Evolutionary conservation across 2,113 vertebrate species (phyloP), one percentile per base, ranked within the genome.

Genomic region (Cromileptes altivelis): DNA sequence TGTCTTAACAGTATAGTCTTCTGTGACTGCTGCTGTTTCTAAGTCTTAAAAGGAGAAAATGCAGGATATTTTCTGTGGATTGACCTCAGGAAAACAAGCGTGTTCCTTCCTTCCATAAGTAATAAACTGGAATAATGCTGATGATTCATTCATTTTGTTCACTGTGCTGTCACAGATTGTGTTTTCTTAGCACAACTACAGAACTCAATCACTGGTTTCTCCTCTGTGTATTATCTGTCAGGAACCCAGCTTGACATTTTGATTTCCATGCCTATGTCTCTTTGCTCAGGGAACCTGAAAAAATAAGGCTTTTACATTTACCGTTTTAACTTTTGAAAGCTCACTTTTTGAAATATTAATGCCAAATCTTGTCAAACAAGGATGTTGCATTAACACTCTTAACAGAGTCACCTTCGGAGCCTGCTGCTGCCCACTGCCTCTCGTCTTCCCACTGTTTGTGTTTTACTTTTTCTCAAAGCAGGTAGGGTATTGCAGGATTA

Each of bases 331-430:
- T 84, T 80, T 74, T 85, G 60, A 88, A 88, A 90, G 81, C 85
- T 72, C 21, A 5, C 71, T 25, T 33, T 74, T 74, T 92, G 45
- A 86, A 93, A 90, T 90, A 93, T 93, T 89, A 33, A 92, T 80
- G 78, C 56, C 0, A 71, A 56, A 69, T 75, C 84, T 77, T 86
- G 88, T 83, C 76, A 67, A 86, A 91, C 90, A 92, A 85, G 88
- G 79, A 81, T 90, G 81, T 60, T 88, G 80, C 89, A 91, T 91
- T 92, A 90, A 64, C 75, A 81, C 85, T 78, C 52, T 81, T 82
- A 80, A 77, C 64, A 4, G 62, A 62, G 68, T 37, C 67, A 8
- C 49, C 60, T 23, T 49, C 21, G 0, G 17, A 6, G 40, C 19
- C 33, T 4, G 9, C 75, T 63, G 57, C 62, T 61, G 37, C 63